These are phyloP conservation scores for Esperia sulphurella DNA, from an alignment of 2,888 invertebrate species.

Conservation along the genomic window DNA sequence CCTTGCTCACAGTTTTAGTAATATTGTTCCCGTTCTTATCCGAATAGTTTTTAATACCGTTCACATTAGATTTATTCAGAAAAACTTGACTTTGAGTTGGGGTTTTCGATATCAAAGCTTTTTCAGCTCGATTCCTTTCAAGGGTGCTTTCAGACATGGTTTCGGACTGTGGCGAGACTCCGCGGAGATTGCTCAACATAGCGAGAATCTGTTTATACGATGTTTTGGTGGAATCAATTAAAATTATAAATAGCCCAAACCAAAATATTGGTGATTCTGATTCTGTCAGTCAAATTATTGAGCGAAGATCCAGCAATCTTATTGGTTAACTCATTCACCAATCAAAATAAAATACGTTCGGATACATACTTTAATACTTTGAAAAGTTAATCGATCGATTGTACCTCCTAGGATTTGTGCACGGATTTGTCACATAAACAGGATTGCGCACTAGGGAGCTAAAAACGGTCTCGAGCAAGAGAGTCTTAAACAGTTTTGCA, in stretches of 20 bases:
- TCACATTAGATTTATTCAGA: slow-evolving; percentile 33
- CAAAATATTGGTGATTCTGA: slow-evolving; percentile 5
- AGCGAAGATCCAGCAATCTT: slow-evolving; percentile 35
- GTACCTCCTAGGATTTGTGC: too few relatives aligned
- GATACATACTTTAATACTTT: not conserved
- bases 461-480: too few relatives aligned
- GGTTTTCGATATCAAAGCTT: slow-evolving; percentile 60
- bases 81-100: slow-evolving; percentile 52
- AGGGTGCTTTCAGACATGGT: slow-evolving; percentile 63
- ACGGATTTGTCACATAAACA: too few relatives aligned
- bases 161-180: slow-evolving; percentile 62
- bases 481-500: too few relatives aligned
- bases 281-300: slow-evolving; percentile 63
- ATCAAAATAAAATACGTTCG: slow-evolving; percentile 17
- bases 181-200: slow-evolving; percentile 53
- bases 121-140: slow-evolving; percentile 62
- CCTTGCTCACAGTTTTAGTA: slow-evolving; percentile 54
- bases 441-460: too few relatives aligned
- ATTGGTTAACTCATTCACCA: slow-evolving; percentile 42
- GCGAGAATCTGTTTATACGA: slow-evolving; percentile 22
- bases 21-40: slow-evolving; percentile 72
- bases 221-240: slow-evolving; percentile 25
- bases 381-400: slow-evolving; percentile 4
- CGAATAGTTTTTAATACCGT: slow-evolving; percentile 54
- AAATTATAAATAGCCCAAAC: slow-evolving; percentile 57